Base-by-base conservation (phyloP, 2,888 invertebrate species). In the Dromius quadrimaculatus region DNA sequence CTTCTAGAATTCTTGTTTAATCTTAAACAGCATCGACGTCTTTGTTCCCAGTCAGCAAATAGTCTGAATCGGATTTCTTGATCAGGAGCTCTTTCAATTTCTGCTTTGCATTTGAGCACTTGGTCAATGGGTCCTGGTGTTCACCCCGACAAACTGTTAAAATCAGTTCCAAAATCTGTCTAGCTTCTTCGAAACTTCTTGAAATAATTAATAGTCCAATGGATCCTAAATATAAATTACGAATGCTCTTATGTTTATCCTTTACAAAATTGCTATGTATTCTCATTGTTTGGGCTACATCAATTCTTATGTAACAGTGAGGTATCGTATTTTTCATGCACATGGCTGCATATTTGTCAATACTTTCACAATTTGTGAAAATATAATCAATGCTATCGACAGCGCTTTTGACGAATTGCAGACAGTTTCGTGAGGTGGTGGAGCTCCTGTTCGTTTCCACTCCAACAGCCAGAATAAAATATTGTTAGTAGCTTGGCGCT, bases 201-300 rank as follows among this genome's bases (percentile, higher is more conserved):
- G 38, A 3, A 4, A 6, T 38, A 11, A 38, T 38, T 2, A 38
- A n/a, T n/a, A 38, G 38, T n/a, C 38, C 38, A 6, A 13, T n/a
- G 3, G 38, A 3, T 2, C 38, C 38, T n/a, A 38, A n/a, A n/a
- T 38, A 38, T 2, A 38, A n/a, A n/a, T 38, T 38, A 3, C 38
- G 38, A 38, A 38, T 38, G 38, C 38, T 13, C n/a, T 9, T 3
- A n/a, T 38, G 38, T n/a, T 9, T 13, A 3, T 13, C n/a, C 28
- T 47, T 47, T 8, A 45, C 4, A 8, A 64, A 32, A 6, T 20
- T 34, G 45, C 13, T 70, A 22, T 72, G 71, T 9, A 61, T 72
- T 47, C 72, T 74, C n/a, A 72, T 61, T 17, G 70, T 72, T 69
- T 66, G 72, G 11, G 72, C 72, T 17, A 66, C 71, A 11, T 73